Percentiles rank a stretch among this genome's conserved stretches.
Evolutionary conservation across 2,113 vertebrate species (phyloP).

Genomic region (Peromyscus leucopus): DNA sequence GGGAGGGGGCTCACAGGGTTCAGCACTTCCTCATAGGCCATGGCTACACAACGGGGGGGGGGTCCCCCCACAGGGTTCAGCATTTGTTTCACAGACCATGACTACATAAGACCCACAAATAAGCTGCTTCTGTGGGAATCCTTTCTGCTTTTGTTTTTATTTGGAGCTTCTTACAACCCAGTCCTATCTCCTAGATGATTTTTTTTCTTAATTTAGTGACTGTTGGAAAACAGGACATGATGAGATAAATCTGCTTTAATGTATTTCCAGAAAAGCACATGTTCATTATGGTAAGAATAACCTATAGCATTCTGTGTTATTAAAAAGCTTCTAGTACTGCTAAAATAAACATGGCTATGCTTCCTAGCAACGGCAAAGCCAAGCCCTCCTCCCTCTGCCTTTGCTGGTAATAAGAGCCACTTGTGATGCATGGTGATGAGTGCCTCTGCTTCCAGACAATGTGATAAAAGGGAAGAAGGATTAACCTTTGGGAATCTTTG

Average conservation of each 20-base stretch:
- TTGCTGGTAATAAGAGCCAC: conserved; percentile 23
- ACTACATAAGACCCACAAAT: neutral
- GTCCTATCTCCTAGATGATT: neutral
- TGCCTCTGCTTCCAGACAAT: neutral
- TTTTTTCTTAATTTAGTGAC: conserved; percentile 14
- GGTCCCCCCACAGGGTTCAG: fast-evolving
- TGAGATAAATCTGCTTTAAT: conserved; percentile 21
- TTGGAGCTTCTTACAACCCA: neutral
- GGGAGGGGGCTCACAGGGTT: neutral
- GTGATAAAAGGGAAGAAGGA: neutral
- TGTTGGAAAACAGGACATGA: neutral
- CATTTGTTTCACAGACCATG: neutral
- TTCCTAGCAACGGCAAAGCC: conserved; percentile 67
- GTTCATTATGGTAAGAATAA: conserved; percentile 16
- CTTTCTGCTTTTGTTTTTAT: neutral
- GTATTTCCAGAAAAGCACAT: conserved; percentile 50
- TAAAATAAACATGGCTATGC: conserved; percentile 27
- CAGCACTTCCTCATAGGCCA: neutral
- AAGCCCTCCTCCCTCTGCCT: conserved; percentile 14
- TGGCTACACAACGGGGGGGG: neutral
- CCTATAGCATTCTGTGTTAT: conserved; percentile 15
- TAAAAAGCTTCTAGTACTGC: conserved; percentile 58
- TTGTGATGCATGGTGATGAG: neutral
- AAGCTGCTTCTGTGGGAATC: neutral
- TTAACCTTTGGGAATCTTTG: neutral